Conservation (phyloP, 2,797 vertebrate genomes). For the Platyrinchus mystaceus region DNA sequence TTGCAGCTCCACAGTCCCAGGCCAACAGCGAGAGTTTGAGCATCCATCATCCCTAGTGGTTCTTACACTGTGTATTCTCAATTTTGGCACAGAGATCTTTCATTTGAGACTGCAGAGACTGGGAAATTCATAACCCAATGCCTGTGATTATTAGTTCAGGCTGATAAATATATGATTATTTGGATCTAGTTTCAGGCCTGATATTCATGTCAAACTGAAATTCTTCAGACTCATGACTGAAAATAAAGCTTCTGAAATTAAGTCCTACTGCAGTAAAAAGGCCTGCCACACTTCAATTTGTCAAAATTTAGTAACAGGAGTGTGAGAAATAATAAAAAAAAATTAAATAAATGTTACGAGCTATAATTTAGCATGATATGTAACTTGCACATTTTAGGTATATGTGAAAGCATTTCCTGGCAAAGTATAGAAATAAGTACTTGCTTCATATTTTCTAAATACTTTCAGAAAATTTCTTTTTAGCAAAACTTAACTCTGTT, state of each 20-base stretch:
- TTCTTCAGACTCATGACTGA: not conserved
- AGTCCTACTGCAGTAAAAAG: not conserved
- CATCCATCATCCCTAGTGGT: conserved; percentile 42
- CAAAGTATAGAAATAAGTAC: not conserved
- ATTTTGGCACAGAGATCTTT: conserved; percentile 39
- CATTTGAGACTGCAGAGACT: conserved; percentile 20
- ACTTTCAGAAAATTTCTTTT: not conserved
- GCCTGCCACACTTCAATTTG: not conserved
- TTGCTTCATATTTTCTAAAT: not conserved
- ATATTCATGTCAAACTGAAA: not conserved
- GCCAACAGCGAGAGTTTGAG: conserved; percentile 53
- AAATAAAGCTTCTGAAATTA: not conserved
- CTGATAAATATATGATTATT: conserved; percentile 25
- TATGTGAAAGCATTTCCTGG: not conserved
- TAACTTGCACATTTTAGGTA: not conserved
- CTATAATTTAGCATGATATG: not conserved
- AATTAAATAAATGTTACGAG: not conserved
- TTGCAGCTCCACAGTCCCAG: conserved; percentile 38
- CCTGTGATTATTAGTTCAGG: not conserved
- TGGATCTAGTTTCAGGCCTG: not conserved
- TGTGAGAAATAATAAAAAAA: not conserved
- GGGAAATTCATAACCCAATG: not conserved
- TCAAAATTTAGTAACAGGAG: not conserved
- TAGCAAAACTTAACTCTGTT: not conserved
- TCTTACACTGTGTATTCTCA: conserved; percentile 48